Evolutionary conservation across 2,113 vertebrate genomes (phyloP).

Genomic region (Malurus alboscapulatus): DNA sequence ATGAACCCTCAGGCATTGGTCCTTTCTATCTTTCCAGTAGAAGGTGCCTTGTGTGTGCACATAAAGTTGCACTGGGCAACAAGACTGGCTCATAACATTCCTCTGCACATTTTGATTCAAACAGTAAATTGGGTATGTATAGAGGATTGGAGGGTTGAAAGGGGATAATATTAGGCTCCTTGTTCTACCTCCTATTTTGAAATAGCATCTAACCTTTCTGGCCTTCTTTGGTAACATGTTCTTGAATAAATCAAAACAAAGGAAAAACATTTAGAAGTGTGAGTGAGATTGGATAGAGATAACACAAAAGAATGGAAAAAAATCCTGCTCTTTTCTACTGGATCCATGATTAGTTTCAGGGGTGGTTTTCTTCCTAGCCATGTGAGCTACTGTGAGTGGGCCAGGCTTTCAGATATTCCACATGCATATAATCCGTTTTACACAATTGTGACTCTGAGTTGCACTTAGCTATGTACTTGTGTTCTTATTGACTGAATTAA

Average conservation of each 20-base stretch:
- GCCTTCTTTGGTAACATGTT: background rate
- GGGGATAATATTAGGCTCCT: background rate
- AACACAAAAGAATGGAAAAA: background rate
- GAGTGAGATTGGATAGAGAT: background rate
- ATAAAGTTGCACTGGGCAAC: background rate
- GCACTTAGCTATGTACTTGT: rapidly evolving
- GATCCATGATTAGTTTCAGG: background rate
- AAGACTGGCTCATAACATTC: background rate
- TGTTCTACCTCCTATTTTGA: background rate
- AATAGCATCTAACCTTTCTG: background rate
- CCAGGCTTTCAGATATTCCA: background rate
- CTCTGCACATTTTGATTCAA: background rate
- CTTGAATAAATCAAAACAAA: background rate
- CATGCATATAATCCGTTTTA: background rate
- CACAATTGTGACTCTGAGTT: background rate
- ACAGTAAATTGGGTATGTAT: background rate
- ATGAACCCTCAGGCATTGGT: background rate
- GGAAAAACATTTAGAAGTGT: background rate
- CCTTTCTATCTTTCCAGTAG: background rate
- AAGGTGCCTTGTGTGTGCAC: background rate
- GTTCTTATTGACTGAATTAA: background rate
- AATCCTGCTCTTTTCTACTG: background rate
- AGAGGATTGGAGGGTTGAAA: background rate
- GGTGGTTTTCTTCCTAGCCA: background rate
- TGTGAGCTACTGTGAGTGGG: background rate